phyloP scores from a whole-genome alignment of 2,797 vertebrate species.

The Natrix natrix region DNA sequence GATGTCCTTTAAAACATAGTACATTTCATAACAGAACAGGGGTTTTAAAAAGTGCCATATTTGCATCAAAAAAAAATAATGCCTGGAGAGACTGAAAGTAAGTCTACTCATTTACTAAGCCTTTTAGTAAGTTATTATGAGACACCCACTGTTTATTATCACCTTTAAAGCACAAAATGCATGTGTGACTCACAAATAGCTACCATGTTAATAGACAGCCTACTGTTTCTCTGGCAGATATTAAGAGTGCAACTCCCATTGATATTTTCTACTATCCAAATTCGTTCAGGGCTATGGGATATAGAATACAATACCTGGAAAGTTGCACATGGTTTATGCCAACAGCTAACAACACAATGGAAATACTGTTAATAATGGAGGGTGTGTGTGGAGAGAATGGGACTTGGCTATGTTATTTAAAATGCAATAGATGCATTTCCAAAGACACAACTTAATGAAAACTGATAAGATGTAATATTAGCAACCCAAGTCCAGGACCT shows the following conservation, averaged over 20 bases:
- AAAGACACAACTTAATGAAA: neutral
- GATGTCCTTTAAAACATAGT: neutral
- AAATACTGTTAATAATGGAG: neutral
- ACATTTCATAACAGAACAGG: neutral
- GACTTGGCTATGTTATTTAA: neutral
- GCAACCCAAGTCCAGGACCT: neutral
- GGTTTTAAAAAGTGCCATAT: neutral
- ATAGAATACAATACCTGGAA: neutral
- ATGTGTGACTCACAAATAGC: neutral
- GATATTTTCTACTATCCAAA: neutral
- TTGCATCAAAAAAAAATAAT: neutral
- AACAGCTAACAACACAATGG: neutral
- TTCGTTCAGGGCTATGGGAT: neutral
- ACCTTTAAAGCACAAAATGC: neutral
- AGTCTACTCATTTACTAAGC: neutral
- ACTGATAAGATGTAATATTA: neutral
- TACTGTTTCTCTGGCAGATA: neutral
- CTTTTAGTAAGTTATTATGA: neutral
- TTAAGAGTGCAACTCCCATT: neutral
- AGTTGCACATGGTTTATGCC: neutral
- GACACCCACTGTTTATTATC: neutral
- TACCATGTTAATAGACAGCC: neutral
- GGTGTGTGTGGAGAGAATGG: too few species aligned
- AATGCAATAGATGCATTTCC: neutral
- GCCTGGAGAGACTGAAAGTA: neutral